phyloP scores from a whole-genome alignment of 92 coral and sea anemone species.

The Virgularia gustaviana region DNA sequence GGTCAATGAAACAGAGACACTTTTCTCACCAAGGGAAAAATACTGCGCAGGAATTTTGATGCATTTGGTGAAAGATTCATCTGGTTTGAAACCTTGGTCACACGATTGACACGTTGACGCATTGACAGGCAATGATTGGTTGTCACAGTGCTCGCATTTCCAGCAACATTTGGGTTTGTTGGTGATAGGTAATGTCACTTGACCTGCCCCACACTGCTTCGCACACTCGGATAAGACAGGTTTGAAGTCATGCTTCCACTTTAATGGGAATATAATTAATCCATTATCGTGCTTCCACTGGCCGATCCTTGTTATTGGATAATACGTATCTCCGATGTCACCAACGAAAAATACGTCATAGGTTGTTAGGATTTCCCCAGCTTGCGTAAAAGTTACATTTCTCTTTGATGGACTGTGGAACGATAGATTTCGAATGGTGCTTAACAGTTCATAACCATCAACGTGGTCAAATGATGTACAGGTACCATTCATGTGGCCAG shows the following conservation, averaged over 20 bases:
- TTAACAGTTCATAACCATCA: too few relatives aligned
- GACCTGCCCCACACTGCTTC: background rate
- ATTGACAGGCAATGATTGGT: constrained; percentile 1
- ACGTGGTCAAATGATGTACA: too few relatives aligned
- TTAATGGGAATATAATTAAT: background rate
- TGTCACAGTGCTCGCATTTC: background rate
- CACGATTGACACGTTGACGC: constrained; percentile 1
- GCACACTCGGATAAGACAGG: background rate
- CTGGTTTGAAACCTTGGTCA: constrained; percentile 1
- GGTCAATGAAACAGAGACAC: background rate
- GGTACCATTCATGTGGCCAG: background rate
- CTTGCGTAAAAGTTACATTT: too few relatives aligned
- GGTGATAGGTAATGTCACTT: background rate
- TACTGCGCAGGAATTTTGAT: constrained; percentile 6
- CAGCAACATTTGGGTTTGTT: background rate
- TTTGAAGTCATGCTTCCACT: background rate
- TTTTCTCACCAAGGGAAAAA: background rate
- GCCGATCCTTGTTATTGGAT: background rate
- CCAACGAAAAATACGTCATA: background rate
- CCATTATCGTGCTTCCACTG: background rate
- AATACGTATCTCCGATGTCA: background rate
- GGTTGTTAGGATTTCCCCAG: too few relatives aligned
- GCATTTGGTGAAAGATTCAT: background rate
- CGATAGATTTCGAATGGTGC: too few relatives aligned
- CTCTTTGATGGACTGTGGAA: too few relatives aligned